phyloP scores from a whole-genome alignment of 2,113 vertebrate genomes.

The Boulengeromyrus knoepffleri region DNA sequence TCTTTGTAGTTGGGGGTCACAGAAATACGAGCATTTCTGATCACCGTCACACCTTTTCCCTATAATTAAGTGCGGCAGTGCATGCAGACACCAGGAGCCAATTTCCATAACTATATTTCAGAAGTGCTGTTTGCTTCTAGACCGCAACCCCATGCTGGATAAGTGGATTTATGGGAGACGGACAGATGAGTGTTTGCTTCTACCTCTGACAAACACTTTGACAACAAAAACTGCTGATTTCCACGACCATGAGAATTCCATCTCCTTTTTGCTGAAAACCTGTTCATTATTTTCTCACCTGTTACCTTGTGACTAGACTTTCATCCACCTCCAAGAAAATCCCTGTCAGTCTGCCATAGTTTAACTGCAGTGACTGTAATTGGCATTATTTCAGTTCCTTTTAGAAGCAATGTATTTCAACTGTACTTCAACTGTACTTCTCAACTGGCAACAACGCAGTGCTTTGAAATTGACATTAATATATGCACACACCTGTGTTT shows the following conservation, averaged over 20 bases:
- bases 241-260: constrained; percentile 26
- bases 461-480: constrained; percentile 28
- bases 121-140: neutral
- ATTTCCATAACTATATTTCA: constrained; percentile 37
- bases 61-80: neutral
- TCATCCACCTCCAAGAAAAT: constrained; percentile 19
- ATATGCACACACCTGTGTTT: constrained; percentile 43
- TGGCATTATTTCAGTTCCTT: constrained; percentile 14
- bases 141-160: neutral
- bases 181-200: neutral
- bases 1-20: neutral
- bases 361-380: constrained; percentile 22
- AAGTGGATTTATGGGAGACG: neutral
- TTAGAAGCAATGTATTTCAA: constrained; percentile 19
- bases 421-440: constrained; percentile 18
- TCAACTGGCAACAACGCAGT: constrained; percentile 27
- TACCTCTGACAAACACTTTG: constrained; percentile 35
- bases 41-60: neutral
- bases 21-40: neutral
- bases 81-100: constrained; percentile 25
- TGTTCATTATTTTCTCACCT: constrained; percentile 33
- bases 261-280: constrained; percentile 20
- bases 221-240: constrained; percentile 42
- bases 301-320: constrained; percentile 24
- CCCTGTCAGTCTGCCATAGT: constrained; percentile 6